phyloP scores from a whole-genome alignment of 2,113 vertebrate species.

The Colossoma macropomum region DNA sequence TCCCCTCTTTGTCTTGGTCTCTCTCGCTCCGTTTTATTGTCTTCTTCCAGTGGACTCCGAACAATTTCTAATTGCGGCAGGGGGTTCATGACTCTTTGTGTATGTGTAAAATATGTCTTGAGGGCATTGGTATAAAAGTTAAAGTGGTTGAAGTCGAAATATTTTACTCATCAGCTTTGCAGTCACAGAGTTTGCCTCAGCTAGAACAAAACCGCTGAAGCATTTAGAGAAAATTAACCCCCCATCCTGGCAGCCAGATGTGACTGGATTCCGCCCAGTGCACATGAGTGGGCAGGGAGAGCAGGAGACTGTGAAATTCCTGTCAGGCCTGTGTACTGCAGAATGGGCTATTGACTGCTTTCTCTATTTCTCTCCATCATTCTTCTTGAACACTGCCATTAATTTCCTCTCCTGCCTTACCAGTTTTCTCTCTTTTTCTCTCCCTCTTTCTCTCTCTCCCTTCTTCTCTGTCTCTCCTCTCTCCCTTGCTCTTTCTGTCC shows the following conservation, averaged over 20 bases:
- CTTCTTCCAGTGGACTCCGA: constrained; percentile 86
- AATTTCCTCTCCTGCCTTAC: constrained; percentile 97
- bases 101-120: constrained; percentile 93
- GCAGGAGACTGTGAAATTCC: constrained; percentile 99
- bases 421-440: constrained; percentile 80
- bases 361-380: constrained; percentile 99
- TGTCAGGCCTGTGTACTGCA: constrained; percentile 97
- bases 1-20: constrained; percentile 9
- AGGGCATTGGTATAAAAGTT: constrained; percentile 99
- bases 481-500: constrained; percentile 60
- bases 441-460: constrained; percentile 59
- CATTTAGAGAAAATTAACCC: constrained; percentile 99
- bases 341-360: constrained; percentile 99
- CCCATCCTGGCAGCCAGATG: constrained; percentile 99
- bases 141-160: constrained; percentile 99
- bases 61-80: constrained; percentile 90
- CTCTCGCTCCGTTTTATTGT: constrained; percentile 38
- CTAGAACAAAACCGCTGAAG: constrained; percentile 99
- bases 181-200: constrained; percentile 99
- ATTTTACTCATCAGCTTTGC: constrained; percentile 99
- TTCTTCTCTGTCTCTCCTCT: constrained; percentile 49
- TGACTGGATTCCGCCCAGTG: constrained; percentile 99
- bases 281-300: constrained; percentile 99
- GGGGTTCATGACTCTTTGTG: constrained; percentile 85
- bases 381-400: constrained; percentile 99